Base-by-base conservation (phyloP, 2,888 invertebrate genomes). In the Uropetala carovei region DNA sequence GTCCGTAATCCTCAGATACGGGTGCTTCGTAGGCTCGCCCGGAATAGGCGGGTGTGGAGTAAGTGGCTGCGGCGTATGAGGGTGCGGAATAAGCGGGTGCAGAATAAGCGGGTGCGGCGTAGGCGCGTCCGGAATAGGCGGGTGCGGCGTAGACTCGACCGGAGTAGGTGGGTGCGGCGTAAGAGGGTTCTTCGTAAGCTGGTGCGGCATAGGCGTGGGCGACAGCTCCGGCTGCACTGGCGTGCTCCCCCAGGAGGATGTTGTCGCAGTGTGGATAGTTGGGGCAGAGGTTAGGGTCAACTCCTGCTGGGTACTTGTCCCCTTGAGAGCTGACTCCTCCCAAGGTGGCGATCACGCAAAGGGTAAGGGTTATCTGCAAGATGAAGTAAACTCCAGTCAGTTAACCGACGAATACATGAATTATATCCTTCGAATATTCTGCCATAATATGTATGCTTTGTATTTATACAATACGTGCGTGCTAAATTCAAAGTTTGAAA, bases 181-280 rank as follows among this genome's bases (percentile, higher is more conserved):
- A 43, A 11, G 43, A 43, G 43, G 43, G 43, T 64, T 64, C 64
- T 64, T 64, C 83, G 14, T 83, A 83, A 18, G 83, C 7, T 27
- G 83, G 83, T 43, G 13, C 27, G 13, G 43, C 43, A 16, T 83
- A 83, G 27, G 83, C 83, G 43, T 83, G 83, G 43, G 22, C 81
- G 14, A 11, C 83, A 8, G 83, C 22, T 3, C 83, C 83, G 0
- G 83, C 43, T 2, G 27, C 43, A 43, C 43, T 27, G 4, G 83
- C 83, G 18, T 27, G 30, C 1, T 13, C 83, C 11, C 43, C 83
- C 16, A 83, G 83, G 83, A 43, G 43, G 0, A 56, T 11, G 9
- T 83, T 83, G 83, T 83, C 83, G n/a, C 83, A 83, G 56, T 83
- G 56, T 13, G 83, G 83, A 16, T 83, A 83, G 83, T 83, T 83